A percentile compares a stretch with the other conserved stretches of the same genome.
Evolutionary conservation across 2,797 vertebrate genomes (phyloP).

Genomic region (Eurystomus glaucurus): DNA sequence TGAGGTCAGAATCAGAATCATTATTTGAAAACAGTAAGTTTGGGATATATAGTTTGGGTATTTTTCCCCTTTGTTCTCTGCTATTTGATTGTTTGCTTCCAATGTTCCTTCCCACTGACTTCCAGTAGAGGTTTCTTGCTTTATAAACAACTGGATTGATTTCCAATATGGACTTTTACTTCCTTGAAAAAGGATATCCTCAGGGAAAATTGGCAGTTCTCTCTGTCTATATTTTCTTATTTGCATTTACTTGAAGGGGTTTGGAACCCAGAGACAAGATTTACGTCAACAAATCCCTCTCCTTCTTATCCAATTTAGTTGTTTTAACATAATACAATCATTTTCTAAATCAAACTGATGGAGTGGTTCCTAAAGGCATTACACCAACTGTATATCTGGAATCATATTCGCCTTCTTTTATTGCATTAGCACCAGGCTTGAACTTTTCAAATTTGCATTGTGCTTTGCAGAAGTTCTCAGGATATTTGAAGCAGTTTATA

Average conservation of each 20-base stretch:
- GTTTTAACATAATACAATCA: conserved; percentile 71
- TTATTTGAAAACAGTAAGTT: background rate
- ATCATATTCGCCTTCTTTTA: conserved; percentile 70
- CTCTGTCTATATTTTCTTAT: conserved; percentile 41
- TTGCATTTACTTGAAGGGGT: conserved; percentile 48
- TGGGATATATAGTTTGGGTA: background rate
- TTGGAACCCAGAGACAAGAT: conserved; percentile 54
- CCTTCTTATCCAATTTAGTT: conserved; percentile 66
- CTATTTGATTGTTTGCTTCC: background rate
- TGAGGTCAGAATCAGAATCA: background rate
- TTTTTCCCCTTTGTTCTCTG: conserved; percentile 8
- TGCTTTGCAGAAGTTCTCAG: conserved; percentile 57
- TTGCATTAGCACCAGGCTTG: conserved; percentile 72
- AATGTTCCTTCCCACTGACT: background rate
- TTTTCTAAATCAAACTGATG: conserved; percentile 76
- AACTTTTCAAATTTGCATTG: conserved; percentile 69
- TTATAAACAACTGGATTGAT: conserved; percentile 58
- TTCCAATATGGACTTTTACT: conserved; percentile 39
- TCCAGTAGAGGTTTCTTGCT: conserved; percentile 35
- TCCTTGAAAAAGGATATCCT: conserved; percentile 39
- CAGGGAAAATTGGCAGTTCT: conserved; percentile 15
- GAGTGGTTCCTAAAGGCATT: conserved; percentile 71
- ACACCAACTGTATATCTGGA: conserved; percentile 69
- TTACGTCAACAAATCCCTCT: conserved; percentile 65
- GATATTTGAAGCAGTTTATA: conserved; percentile 41